phyloP scores from a whole-genome alignment of 2,888 invertebrate species.

The Thymelicus sylvestris region DNA sequence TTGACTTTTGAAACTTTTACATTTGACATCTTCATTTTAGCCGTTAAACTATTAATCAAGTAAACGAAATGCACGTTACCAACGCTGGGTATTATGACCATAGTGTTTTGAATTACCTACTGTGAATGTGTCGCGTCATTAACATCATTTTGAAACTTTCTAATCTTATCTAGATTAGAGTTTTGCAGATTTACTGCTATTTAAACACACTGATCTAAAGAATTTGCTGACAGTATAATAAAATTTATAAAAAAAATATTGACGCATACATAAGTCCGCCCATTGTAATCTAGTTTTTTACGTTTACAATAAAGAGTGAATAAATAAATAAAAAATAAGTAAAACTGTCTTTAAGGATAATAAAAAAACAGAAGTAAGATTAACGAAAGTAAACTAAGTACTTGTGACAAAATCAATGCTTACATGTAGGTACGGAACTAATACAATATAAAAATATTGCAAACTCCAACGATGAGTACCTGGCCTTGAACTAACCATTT shows the following conservation, averaged over 20 bases:
- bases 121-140: neutral
- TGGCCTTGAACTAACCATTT: slow-evolving; percentile 14
- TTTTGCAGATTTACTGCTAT: neutral
- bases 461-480: neutral
- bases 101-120: slow-evolving; percentile 1
- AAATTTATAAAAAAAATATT: too few relatives aligned
- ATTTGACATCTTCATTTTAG: slow-evolving; percentile 17
- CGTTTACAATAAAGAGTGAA: too few relatives aligned
- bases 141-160: neutral
- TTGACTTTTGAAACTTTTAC: slow-evolving; percentile 5
- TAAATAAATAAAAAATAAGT: too few relatives aligned
- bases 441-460: neutral
- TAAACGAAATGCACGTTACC: slow-evolving; percentile 3
- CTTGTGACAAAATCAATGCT: neutral
- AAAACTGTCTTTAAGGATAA: too few relatives aligned
- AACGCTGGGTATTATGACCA: slow-evolving; percentile 4
- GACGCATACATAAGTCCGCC: too few relatives aligned
- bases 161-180: neutral
- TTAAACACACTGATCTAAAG: neutral
- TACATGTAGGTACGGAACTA: neutral
- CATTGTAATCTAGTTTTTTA: too few relatives aligned
- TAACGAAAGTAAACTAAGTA: too few relatives aligned
- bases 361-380: too few relatives aligned
- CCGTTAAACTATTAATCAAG: slow-evolving; percentile 23
- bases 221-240: too few relatives aligned